Base-by-base conservation (phyloP, 2,113 vertebrate species). In the Aviceda subcristata region DNA sequence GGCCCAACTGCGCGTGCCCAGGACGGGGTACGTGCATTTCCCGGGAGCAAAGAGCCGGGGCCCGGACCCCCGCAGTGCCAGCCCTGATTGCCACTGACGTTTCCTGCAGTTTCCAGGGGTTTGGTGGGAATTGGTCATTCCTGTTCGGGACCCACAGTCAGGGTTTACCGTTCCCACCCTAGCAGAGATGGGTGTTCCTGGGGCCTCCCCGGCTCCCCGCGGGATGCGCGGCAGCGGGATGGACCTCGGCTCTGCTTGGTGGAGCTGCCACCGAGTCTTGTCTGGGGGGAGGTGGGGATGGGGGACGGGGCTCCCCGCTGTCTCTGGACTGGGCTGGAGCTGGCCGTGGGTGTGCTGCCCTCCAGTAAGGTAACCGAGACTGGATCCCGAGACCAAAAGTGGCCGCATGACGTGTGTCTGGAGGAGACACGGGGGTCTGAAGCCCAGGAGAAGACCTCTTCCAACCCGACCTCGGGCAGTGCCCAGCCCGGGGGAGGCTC, bases 1-100 rank as follows among this genome's bases (percentile, higher is more conserved):
- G 15, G 27, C 30, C 16, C 1, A 1, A 4, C 56, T 12, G 20
- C 1, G 0, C 7, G 24, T 26, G 17, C 64, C 23, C 36, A 19
- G 46, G n/a, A 43, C 7, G 39, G 57, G 12, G 19, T 21, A 15
- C 2, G 0, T 11, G 15, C 23, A 7, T 29, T 20, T 63, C 6
- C 56, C 27, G 0, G 3, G 39, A 45, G 27, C 46, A 38, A 27
- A 29, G 74, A 88, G 18, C 64, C 4, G 2, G 72, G 43, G 16
- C 36, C 20, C 72, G 53, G 53, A 36, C 30, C 36, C 36, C 62
- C 11, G n/a, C 1, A 1, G 41, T 56, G 71, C 41, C 29, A 4
- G 69, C 41, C 4, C 0, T 9, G 84, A 38, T 32, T 77, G 26
- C 53, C 4, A 8, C 11, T 26, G 63, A 8, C 0, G 1, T 51